These are phyloP conservation scores for Tachystola acroxantha DNA, from an alignment of 2,888 invertebrate species.

Conservation along the genomic window DNA sequence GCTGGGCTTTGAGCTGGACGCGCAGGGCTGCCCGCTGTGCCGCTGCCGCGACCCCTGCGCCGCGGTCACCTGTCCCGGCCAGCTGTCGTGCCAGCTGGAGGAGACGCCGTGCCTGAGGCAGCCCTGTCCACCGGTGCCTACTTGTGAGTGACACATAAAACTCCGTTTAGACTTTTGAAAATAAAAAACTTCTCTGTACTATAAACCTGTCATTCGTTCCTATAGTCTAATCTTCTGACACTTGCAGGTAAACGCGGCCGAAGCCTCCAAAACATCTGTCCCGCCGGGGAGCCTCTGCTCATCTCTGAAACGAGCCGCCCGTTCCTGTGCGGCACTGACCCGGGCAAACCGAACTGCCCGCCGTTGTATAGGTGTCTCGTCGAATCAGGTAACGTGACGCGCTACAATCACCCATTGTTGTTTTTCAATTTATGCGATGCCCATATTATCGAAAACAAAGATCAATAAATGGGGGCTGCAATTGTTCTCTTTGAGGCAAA, in stretches of 20 bases:
- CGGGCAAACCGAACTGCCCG: constrained; percentile 91
- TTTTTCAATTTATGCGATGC: too few species aligned
- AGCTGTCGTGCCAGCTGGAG: constrained; percentile 86
- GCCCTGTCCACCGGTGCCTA: constrained; percentile 91
- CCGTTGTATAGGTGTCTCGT: constrained; percentile 89
- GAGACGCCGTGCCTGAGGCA: constrained; percentile 87
- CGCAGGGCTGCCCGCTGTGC: constrained; percentile 87
- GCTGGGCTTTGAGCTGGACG: constrained; percentile 85
- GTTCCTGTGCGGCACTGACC: constrained; percentile 88
- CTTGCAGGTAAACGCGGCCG: constrained; percentile 83
- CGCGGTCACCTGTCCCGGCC: constrained; percentile 85
- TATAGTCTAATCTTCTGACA: neutral
- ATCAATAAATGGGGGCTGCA: too few species aligned
- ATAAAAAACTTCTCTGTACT: too few species aligned
- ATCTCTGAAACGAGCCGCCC: constrained; percentile 86
- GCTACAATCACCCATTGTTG: constrained; percentile 17
- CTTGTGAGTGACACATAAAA: constrained; percentile 73
- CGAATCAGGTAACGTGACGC: constrained; percentile 84
- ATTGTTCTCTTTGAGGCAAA: too few species aligned
- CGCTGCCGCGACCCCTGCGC: constrained; percentile 90
- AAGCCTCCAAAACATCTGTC: constrained; percentile 87
- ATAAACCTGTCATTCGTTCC: too few species aligned
- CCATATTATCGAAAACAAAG: constrained; percentile 1
- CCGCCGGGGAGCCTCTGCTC: constrained; percentile 84
- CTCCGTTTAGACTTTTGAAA: too few species aligned